Percentiles rank a stretch among this genome's conserved stretches.
phyloP scores from a whole-genome alignment of 1,140 invertebrate genomes.

The Thaumetopoea pityocampa region DNA sequence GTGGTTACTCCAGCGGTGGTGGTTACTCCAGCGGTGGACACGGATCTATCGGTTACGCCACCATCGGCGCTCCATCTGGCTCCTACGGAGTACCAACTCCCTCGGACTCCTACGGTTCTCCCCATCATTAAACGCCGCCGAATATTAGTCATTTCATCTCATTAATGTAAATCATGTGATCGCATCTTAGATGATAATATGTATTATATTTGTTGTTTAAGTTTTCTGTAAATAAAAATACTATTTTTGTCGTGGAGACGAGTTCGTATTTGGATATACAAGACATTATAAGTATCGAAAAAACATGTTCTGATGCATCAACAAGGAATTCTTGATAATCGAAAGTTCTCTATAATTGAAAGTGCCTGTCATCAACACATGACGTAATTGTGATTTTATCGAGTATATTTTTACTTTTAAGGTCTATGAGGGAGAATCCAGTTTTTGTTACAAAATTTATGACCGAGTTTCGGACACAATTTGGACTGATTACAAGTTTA shows the following conservation, averaged over 20 bases:
- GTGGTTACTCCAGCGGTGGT: conserved; percentile 38
- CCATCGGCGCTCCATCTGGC: conserved; percentile 66
- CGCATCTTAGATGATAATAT: conserved; percentile 57
- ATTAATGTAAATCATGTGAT: conserved; percentile 64
- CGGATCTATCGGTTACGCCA: conserved; percentile 36
- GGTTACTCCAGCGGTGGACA: conserved; percentile 44
- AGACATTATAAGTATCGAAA: conserved; percentile 7
- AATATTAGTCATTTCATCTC: conserved; percentile 56
- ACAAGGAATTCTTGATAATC: too few species aligned
- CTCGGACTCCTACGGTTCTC: conserved; percentile 65
- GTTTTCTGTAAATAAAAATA: conserved; percentile 71
- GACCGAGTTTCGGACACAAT: conserved; percentile 5
- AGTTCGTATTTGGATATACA: conserved; percentile 15
- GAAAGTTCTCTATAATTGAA: too few species aligned
- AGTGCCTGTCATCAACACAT: too few species aligned
- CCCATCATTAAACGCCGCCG: conserved; percentile 58
- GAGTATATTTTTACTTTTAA: too few species aligned
- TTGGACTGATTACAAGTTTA: conserved; percentile 9
- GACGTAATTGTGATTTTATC: too few species aligned
- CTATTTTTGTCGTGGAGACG: conserved; percentile 44
- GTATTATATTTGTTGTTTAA: conserved; percentile 70
- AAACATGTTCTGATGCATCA: conserved; percentile 7
- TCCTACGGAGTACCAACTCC: conserved; percentile 69
- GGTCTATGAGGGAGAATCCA: too few species aligned
- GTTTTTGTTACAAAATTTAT: too few species aligned